Base-by-base conservation (phyloP, 2,888 invertebrate genomes). In the Actias luna region DNA sequence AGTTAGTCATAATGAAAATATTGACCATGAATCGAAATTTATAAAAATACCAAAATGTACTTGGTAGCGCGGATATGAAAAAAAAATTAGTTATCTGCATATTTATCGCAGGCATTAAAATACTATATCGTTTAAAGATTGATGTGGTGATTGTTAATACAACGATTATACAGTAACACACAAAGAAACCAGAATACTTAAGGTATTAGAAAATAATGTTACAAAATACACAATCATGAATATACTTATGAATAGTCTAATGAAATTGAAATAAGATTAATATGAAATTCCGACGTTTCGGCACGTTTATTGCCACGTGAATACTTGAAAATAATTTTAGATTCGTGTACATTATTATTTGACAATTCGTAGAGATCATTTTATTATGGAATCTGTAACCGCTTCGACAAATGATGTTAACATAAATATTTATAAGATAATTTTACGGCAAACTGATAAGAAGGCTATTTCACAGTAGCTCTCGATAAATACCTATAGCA, bases 321-420 rank as follows among this genome's bases (percentile, higher is more conserved):
- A 61, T 63, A 60, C 58, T 70, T 67, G 69, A 77, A 76, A 80
- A 83, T 76, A 76, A 81, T 80, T 78, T 76, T 75, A 67, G n/a
- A 42, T 60, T 50, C 58, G 57, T 62, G 60, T 63, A 69, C 68
- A 69, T 67, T 76, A 77, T 78, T 77, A 78, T 77, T 74, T 78
- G 76, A 77, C 77, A 81, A 83, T 84, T 74, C 76, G 82, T 77
- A 79, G 77, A 73, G 73, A 82, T 84, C 73, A 84, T 86, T 85
- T 85, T 80, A 85, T 85, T 86, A 88, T 88, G 88, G 46, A 87
- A 88, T 88, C 84, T 79, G 79, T 82, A 83, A 78, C 76, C 78
- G 72, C 63, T 68, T 72, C 69, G 77, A 79, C 82, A 79, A 77
- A 62, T 68, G 63, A 59, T 5, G 84, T 85, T 84, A 79, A 61